phyloP scores from a whole-genome alignment of 2,888 invertebrate genomes.

The Lasioglossum malachurum region DNA sequence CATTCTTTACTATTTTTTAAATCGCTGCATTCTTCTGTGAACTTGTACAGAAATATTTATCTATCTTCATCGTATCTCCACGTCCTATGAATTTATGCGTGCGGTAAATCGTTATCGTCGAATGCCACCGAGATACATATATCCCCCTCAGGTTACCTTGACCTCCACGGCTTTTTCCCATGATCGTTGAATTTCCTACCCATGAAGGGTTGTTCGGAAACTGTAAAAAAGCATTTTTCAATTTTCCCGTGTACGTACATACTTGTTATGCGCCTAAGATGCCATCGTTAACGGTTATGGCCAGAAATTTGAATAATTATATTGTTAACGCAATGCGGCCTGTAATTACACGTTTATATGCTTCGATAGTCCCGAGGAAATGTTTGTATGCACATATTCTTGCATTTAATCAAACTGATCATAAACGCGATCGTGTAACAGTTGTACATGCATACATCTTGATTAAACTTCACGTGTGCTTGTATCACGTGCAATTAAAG shows the following conservation, averaged over 20 bases:
- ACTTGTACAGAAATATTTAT: background rate
- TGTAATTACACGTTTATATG: background rate
- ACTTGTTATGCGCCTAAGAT: background rate
- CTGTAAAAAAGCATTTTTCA: background rate
- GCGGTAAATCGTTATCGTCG: background rate
- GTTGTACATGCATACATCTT: background rate
- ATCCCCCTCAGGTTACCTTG: conserved; percentile 44
- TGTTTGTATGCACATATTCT: background rate
- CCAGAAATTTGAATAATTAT: background rate
- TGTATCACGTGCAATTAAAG: background rate
- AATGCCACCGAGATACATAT: conserved; percentile 26
- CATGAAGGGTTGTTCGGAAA: background rate
- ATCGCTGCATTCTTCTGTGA: background rate
- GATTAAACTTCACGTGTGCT: background rate
- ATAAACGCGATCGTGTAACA: background rate
- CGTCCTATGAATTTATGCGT: background rate
- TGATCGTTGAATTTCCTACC: conserved; percentile 6
- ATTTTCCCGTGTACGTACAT: background rate
- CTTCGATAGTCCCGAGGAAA: background rate
- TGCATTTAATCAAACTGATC: background rate
- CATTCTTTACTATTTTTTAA: background rate
- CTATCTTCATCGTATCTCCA: background rate
- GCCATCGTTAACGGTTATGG: background rate
- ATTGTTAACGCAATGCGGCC: background rate
- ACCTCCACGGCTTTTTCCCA: conserved; percentile 37